These are phyloP conservation scores for Athene noctua DNA, from an alignment of 2,113 vertebrate genomes.

Conservation along the genomic window DNA sequence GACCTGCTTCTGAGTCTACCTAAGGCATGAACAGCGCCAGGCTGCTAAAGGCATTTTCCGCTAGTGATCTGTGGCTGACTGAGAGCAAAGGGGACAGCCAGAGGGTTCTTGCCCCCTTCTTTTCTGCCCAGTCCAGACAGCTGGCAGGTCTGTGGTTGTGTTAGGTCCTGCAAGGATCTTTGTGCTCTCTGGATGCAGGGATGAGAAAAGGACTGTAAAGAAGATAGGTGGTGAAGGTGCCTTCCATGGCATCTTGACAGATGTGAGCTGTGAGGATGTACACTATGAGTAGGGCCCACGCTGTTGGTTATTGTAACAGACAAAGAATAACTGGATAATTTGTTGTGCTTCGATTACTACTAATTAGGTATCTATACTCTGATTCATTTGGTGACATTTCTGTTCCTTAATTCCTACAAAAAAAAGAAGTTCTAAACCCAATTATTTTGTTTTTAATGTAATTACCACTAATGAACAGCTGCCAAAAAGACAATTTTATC, in stretches of 20 bases:
- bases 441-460: conserved; percentile 3
- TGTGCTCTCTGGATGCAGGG: background rate
- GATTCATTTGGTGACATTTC: background rate
- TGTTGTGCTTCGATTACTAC: background rate
- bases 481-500: conserved; percentile 32
- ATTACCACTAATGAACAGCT: conserved; percentile 17
- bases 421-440: background rate
- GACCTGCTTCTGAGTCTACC: background rate
- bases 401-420: conserved; percentile 1
- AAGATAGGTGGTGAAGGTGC: background rate
- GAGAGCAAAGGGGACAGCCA: background rate
- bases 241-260: background rate
- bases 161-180: background rate
- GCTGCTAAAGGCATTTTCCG: background rate
- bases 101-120: background rate
- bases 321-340: background rate
- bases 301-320: background rate
- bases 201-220: background rate
- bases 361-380: background rate
- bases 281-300: background rate
- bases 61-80: no score
- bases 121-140: background rate
- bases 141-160: background rate
- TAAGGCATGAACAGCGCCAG: fast-evolving
- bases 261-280: background rate